A percentile compares a stretch with the other conserved stretches of the same genome.
These are phyloP conservation scores for Neofelis nebulosa DNA, from an alignment of 2,113 vertebrate species.

Conservation along the genomic window DNA sequence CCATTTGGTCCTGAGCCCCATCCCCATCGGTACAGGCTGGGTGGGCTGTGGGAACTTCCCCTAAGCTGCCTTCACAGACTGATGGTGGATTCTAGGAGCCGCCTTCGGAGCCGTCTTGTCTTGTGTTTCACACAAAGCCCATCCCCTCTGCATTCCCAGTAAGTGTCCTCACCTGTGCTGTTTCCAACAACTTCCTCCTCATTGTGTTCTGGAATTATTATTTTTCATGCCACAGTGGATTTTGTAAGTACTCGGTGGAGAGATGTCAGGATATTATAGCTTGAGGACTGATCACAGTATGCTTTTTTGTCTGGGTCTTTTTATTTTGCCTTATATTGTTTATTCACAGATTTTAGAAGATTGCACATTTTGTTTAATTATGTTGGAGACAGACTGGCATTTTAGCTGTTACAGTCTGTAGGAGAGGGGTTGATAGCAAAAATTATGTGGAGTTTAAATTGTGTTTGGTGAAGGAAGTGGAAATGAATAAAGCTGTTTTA, in stretches of 20 bases:
- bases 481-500: constrained; percentile 78
- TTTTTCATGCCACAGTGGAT: not conserved
- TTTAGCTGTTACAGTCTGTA: constrained; percentile 77
- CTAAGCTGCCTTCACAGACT: not conserved
- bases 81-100: not conserved
- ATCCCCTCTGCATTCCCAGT: not conserved
- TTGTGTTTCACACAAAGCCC: not conserved
- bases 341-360: constrained; percentile 80
- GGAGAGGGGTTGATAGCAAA: constrained; percentile 77
- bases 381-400: constrained; percentile 78
- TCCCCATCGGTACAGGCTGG: not conserved
- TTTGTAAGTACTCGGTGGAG: not conserved
- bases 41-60: not conserved
- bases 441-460: constrained; percentile 78
- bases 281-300: constrained; percentile 35
- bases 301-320: constrained; percentile 75
- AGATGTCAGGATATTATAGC: constrained; percentile 30
- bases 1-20: not conserved
- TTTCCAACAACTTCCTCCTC: not conserved
- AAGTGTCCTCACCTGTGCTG: not conserved
- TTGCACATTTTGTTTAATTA: constrained; percentile 81
- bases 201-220: not conserved
- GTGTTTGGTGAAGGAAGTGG: constrained; percentile 74
- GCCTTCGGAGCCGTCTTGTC: not conserved
- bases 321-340: constrained; percentile 76